These are phyloP conservation scores for Zeuzera pyrina DNA, from an alignment of 2,888 invertebrate species.

Conservation along the genomic window DNA sequence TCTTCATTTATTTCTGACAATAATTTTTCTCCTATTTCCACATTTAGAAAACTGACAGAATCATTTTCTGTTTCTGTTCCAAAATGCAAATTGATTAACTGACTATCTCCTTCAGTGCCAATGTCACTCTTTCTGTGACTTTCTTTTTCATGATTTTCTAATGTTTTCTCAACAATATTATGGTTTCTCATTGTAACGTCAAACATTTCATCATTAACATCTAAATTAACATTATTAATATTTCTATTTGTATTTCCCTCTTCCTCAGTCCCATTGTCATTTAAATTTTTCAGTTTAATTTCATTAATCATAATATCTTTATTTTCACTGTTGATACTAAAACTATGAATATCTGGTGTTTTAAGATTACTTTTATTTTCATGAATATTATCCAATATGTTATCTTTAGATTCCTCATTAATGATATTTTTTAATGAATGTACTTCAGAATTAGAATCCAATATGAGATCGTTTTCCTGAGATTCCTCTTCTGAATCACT, in stretches of 20 bases:
- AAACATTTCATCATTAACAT: not conserved
- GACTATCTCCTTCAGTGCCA: constrained; percentile 8
- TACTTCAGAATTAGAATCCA: too few relatives aligned
- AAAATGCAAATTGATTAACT: constrained; percentile 23
- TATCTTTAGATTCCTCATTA: too few relatives aligned
- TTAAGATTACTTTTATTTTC: constrained; percentile 5
- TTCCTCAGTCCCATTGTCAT: constrained; percentile 1
- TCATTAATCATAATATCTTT: not conserved
- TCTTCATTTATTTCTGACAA: too few relatives aligned
- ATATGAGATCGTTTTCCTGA: too few relatives aligned
- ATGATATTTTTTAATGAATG: too few relatives aligned
- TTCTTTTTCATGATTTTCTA: not conserved
- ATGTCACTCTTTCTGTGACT: not conserved
- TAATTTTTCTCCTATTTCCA: constrained; percentile 5
- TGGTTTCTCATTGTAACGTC: not conserved
- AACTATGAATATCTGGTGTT: not conserved
- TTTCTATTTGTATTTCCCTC: not conserved
- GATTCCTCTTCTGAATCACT: constrained; percentile 73
- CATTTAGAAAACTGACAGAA: not conserved
- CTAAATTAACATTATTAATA: not conserved
- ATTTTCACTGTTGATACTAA: not conserved
- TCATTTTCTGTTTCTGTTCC: constrained; percentile 28
- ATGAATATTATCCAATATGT: not conserved
- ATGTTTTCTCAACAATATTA: not conserved
- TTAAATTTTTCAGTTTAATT: constrained; percentile 1